Evolutionary conservation across 2,113 vertebrate genomes (phyloP), one percentile per base, ranked within the genome.

Genomic region (Eptesicus fuscus): DNA sequence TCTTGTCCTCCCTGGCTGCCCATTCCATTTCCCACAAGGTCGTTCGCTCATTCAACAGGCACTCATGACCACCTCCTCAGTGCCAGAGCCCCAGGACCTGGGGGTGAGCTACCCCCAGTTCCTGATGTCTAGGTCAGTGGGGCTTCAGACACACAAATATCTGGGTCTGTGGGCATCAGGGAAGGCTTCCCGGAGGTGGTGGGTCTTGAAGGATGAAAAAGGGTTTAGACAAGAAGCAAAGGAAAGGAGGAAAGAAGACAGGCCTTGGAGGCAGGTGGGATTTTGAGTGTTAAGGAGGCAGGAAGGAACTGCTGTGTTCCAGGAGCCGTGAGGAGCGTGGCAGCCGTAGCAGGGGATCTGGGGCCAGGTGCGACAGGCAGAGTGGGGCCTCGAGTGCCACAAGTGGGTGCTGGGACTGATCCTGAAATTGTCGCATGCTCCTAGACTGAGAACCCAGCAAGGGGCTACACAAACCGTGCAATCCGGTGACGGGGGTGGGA

Each of bases 131-230:
- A 37, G 91, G 20, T 47, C 42, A 25, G 16, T 23, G 61, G 37
- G 7, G 30, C n/a, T 49, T 74, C 42, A 79, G 37, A 65, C 30
- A 61, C 61, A 73, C 37, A 71, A 23, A 30, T 65, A 74, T 12
- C 79, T 53, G 44, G 56, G 35, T 73, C 23, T 40, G 16, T 35
- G 32, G 76, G 30, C 20, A 85, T 69, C 78, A 77, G 69, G 74
- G 37, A 92, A 70, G 61, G 73, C 91, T 94, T 80, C 91, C 35
- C 30, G n/a, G 86, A 92, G 92, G 67, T 84, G 84, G 69, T 70
- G 28, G 67, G 35, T 76, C 91, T 83, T 44, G 42, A 93, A 88
- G 69, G 42, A 47, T 69, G 44, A 93, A 65, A 67, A 83, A 12
- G 56, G 83, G 79, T 80, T 87, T 49, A 2, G 2, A 82, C 84